phyloP scores from a whole-genome alignment of 2,113 vertebrate genomes.

The Mus spicilegus region DNA sequence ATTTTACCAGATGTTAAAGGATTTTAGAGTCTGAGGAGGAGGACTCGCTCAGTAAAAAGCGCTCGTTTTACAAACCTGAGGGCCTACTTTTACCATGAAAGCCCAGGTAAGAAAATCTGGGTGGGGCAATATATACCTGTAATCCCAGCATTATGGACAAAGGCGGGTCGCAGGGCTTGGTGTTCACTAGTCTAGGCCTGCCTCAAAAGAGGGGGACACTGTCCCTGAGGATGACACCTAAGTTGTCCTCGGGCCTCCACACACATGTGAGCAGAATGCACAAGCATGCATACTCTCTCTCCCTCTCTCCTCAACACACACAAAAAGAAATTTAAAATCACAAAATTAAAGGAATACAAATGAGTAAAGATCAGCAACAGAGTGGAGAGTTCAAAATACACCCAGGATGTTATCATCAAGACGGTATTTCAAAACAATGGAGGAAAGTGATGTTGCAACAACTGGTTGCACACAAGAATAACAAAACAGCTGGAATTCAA shows the following conservation, averaged over 20 bases:
- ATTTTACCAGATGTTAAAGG: not conserved
- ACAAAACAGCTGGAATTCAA: constrained; percentile 42
- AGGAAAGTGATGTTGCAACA: constrained; percentile 21
- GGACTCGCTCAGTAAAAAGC: not conserved
- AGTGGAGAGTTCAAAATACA: not conserved
- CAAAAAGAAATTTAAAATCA: not conserved
- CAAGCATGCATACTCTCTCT: not conserved
- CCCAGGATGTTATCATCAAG: not conserved
- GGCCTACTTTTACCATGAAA: not conserved
- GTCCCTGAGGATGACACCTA: not conserved
- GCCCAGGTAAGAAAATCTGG: not conserved
- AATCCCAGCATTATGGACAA: not conserved
- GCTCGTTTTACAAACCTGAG: not conserved
- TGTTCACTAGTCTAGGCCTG: not conserved
- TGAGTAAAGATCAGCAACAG: not conserved
- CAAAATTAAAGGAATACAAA: not conserved
- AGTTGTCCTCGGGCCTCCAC: not conserved
- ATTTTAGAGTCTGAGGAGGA: not conserved
- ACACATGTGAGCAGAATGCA: not conserved
- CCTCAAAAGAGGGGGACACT: not conserved
- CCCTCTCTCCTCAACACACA: not conserved
- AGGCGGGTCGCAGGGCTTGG: not conserved
- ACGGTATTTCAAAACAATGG: constrained; percentile 17
- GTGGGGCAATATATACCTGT: not conserved
- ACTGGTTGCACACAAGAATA: not conserved